A percentile compares a stretch with the other conserved stretches of the same genome.
Conservation (phyloP, 1,140 invertebrate species). For the Caenorhabditis elegans region WBcel235 BX284605.5:5072001-5072500, state of each 20-base stretch:
- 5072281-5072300: constrained; percentile 23
- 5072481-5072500: no score
- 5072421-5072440: no score
- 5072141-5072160: neutral
- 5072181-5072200: neutral
- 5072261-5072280: neutral
- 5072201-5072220: constrained; percentile 10
- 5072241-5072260: constrained; percentile 17
- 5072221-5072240: constrained; percentile 10
- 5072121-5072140: neutral
- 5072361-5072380: no score
- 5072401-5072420: no score
- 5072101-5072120: neutral
- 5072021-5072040: neutral
- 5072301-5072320: neutral
- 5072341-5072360: no score
- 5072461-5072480: no score
- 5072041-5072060: neutral
- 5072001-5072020: neutral
- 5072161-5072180: neutral
- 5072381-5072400: no score
- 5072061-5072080: neutral
- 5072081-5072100: neutral
- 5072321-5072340: no score
- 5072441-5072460: no score